Conservation (phyloP, 2,888 invertebrate species). For the Petrophora chlorosata region DNA sequence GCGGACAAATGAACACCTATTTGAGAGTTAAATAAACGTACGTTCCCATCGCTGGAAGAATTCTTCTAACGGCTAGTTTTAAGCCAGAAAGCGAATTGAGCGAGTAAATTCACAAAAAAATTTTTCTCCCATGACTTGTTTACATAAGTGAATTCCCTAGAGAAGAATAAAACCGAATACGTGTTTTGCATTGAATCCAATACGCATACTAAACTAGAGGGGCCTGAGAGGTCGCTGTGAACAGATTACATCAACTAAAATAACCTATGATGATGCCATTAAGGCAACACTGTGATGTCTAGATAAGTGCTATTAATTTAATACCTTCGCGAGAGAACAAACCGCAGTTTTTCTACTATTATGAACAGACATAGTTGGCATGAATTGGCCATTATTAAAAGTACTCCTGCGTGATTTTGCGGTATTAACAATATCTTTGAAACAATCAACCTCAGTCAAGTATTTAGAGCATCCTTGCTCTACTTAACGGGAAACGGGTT, state of each 20-base stretch:
- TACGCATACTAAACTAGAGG: conserved; percentile 22
- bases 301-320: conserved; percentile 22
- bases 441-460: conserved; percentile 9
- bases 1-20: too few species aligned
- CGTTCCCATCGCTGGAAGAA: too few species aligned
- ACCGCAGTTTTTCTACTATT: conserved; percentile 16
- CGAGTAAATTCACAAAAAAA: too few species aligned
- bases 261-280: conserved; percentile 52
- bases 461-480: conserved; percentile 14
- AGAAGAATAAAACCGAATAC: conserved; percentile 10
- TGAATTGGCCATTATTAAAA: conserved; percentile 16
- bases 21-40: too few species aligned
- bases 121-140: too few species aligned
- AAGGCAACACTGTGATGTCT: conserved; percentile 39
- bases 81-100: too few species aligned
- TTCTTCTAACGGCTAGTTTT: too few species aligned
- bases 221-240: conserved; percentile 19
- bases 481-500: conserved; percentile 5
- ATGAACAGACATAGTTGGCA: conserved; percentile 2
- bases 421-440: conserved; percentile 14
- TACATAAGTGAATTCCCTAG: background rate
- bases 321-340: conserved; percentile 24
- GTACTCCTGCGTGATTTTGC: conserved; percentile 13
- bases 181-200: conserved; percentile 13
- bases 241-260: conserved; percentile 50